phyloP scores from a whole-genome alignment of 2,113 vertebrate genomes.

The Paradoxurus hermaphroditus region DNA sequence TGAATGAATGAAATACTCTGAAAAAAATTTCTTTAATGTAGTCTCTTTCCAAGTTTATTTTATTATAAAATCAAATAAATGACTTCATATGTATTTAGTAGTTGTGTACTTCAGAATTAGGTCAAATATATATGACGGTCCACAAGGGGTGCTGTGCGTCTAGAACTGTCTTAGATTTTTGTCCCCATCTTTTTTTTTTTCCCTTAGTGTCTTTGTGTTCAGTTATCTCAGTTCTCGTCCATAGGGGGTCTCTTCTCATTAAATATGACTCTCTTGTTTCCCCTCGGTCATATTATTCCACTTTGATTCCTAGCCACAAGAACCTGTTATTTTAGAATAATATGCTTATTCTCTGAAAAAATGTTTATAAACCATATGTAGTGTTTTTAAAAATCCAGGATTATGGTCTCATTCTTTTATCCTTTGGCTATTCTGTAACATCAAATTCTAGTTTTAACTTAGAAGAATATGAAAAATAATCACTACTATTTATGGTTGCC shows the following conservation, averaged over 20 bases:
- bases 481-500: not conserved
- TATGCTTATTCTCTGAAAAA: not conserved
- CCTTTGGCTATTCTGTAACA: not conserved
- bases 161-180: not conserved
- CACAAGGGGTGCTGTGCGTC: not conserved
- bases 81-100: not conserved
- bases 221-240: not conserved
- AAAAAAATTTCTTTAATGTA: not conserved
- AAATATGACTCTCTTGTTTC: not conserved
- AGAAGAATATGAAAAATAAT: not conserved
- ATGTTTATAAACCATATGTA: not conserved
- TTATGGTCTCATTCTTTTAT: not conserved
- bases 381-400: not conserved
- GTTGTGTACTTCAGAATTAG: not conserved
- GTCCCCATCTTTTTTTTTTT: not conserved
- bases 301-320: not conserved
- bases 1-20: not conserved
- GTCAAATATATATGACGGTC: not conserved
- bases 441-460: not conserved
- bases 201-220: not conserved
- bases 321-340: not conserved
- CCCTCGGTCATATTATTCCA: not conserved
- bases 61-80: not conserved
- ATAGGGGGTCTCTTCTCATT: not conserved
- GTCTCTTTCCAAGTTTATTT: not conserved